Base-by-base conservation (phyloP, 2,888 invertebrate species). In the Acanthosepion esculentum region DNA sequence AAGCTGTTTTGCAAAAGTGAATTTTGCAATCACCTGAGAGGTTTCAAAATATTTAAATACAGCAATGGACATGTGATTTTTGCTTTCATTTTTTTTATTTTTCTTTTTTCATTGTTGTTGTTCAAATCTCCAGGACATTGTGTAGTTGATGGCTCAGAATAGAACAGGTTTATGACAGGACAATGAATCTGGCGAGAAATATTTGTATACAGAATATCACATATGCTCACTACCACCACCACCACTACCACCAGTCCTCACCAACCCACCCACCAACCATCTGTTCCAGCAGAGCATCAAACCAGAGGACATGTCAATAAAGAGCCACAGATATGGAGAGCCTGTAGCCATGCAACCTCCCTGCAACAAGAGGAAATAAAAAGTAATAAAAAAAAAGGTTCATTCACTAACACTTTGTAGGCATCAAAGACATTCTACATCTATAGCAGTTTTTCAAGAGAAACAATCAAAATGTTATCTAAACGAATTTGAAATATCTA, bases 221-320 rank as follows among this genome's bases (percentile, higher is more conserved):
- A 78, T n/a, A 78, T 78, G 78, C 78, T 33, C 78, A 78, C 78
- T 33, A 78, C 78, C 78, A 78, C n/a, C 78, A 78, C n/a, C 78
- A n/a, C 78, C 78, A n/a, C 78, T n/a, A 59, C 59, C 59, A 59
- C 59, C 23, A 23, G 23, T 59, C 59, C 20, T 59, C 59, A 59
- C 59, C 23, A 23, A 59, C 20, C 59, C 59, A 59, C 59, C 59
- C 59, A 59, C 23, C 59, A 59, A 59, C 59, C 59, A 59, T 59
- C 59, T 20, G 59, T 59, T 59, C 59, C 59, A 59, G 59, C 59
- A 59, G 59, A 59, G 59, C 59, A 59, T 59, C 59, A 59, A 59
- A 23, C 59, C 20, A 23, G 59, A 23, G 59, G 59, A 59, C 59
- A 59, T 59, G 59, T 59, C 59, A 59, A 59, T 20, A 7, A 59